Evolutionary conservation across 2,113 vertebrate genomes (phyloP).

Genomic region (Falco punctatus): DNA sequence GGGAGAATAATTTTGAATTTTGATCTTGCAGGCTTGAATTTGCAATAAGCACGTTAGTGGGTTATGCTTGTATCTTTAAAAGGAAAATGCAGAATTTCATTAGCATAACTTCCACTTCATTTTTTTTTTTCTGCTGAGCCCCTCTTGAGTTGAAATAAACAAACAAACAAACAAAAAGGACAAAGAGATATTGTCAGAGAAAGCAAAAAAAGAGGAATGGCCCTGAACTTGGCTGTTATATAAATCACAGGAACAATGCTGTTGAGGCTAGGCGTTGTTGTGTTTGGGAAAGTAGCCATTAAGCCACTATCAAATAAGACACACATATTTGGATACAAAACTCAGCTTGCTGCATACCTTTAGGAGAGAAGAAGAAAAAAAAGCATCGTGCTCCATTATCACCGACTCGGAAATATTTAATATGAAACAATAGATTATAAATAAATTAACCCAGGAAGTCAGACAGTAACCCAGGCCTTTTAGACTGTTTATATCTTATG

Average conservation of each 20-base stretch:
- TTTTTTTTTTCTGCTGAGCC: not conserved
- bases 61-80: conserved; percentile 1
- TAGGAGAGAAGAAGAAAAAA: not conserved
- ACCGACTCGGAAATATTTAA: not conserved
- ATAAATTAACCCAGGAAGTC: not conserved
- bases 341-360: not conserved
- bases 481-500: not conserved
- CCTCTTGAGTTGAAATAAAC: not conserved
- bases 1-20: not conserved
- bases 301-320: not conserved
- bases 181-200: not conserved
- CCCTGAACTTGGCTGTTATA: not conserved
- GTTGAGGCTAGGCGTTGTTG: not conserved
- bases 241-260: not conserved
- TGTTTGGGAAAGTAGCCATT: not conserved
- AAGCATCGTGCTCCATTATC: not conserved
- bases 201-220: not conserved
- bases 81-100: not conserved
- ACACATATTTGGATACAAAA: not conserved
- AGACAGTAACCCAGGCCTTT: not conserved
- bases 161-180: not conserved
- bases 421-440: not conserved
- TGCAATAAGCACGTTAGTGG: not conserved
- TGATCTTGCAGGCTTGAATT: not conserved
- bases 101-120: not conserved